A percentile compares a stretch with the other conserved stretches of the same genome.
phyloP scores from a whole-genome alignment of 35 echinoderm and acorn worm species.

The Acanthaster planci region DNA sequence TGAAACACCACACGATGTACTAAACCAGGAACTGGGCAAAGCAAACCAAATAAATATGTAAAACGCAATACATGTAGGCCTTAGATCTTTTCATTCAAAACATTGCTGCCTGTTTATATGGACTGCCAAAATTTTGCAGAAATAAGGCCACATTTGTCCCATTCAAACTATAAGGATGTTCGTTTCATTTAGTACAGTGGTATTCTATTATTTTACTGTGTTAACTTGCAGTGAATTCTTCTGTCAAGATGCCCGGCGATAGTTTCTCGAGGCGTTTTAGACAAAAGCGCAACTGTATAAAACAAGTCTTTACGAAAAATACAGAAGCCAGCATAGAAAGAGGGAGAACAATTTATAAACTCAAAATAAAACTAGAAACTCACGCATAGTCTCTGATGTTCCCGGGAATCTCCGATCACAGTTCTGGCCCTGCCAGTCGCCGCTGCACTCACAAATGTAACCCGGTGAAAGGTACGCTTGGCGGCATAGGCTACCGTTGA shows the following conservation, averaged over 20 bases:
- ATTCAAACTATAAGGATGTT: no score
- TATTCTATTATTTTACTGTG: no score
- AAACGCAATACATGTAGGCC: no score
- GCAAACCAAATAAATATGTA: no score
- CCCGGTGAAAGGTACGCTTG: slow-evolving; percentile 16
- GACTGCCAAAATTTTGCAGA: no score
- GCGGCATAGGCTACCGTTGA: slow-evolving; percentile 15
- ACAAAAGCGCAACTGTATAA: not conserved
- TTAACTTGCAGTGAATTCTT: no score
- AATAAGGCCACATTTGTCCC: no score
- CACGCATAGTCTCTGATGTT: not conserved
- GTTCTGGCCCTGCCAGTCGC: slow-evolving; percentile 20
- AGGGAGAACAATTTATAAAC: not conserved
- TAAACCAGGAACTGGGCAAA: no score
- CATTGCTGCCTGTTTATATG: no score
- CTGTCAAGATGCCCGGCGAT: not conserved
- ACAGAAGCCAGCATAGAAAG: not conserved
- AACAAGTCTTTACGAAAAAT: not conserved
- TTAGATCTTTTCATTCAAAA: no score
- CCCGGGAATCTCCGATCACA: slow-evolving; percentile 16
- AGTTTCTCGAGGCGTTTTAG: not conserved
- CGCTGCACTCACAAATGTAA: slow-evolving; percentile 30
- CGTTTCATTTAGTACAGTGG: no score
- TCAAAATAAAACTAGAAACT: not conserved
- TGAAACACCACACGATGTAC: no score